Percentiles rank a stretch among this genome's conserved stretches.
Evolutionary conservation across 2,888 invertebrate genomes (phyloP).

Genomic region (Oxyteleia sp.): DNA sequence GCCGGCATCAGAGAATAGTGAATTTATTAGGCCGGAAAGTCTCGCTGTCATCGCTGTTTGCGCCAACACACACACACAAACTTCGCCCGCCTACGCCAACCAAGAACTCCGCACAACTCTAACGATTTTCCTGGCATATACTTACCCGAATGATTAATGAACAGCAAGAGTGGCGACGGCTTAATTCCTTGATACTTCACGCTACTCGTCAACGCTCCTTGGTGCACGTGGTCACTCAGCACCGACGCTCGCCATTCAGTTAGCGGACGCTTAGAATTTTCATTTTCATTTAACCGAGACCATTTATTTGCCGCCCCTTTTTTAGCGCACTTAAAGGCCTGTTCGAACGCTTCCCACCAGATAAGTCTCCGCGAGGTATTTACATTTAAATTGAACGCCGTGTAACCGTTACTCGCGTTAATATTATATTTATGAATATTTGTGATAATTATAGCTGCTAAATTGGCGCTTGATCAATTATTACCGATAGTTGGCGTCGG

Average conservation of each 20-base stretch:
- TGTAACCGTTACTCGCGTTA: slow-evolving; percentile 16
- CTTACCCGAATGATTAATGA: slow-evolving; percentile 81
- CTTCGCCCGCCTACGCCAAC: slow-evolving; percentile 59
- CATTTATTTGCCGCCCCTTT: slow-evolving; percentile 14
- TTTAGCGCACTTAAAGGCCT: slow-evolving; percentile 28
- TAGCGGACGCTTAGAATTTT: slow-evolving; percentile 18
- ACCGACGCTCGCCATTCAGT: slow-evolving; percentile 47
- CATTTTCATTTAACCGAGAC: slow-evolving; percentile 37
- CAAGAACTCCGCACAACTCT: slow-evolving; percentile 36
- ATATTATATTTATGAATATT: slow-evolving; percentile 29
- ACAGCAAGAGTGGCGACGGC: slow-evolving; percentile 78
- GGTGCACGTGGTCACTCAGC: slow-evolving; percentile 44
- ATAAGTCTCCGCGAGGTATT: slow-evolving; percentile 30
- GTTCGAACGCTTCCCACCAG: neutral
- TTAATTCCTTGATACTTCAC: slow-evolving; percentile 79
- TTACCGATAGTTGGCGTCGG: neutral
- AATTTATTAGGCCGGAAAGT: slow-evolving; percentile 79
- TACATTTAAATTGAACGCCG: slow-evolving; percentile 36
- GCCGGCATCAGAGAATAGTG: slow-evolving; percentile 60
- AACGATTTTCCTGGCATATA: slow-evolving; percentile 71
- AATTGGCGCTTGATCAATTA: slow-evolving; percentile 20
- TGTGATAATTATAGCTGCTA: slow-evolving; percentile 14
- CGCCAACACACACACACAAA: slow-evolving; percentile 74
- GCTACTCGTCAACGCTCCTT: slow-evolving; percentile 62
- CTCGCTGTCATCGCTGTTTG: slow-evolving; percentile 60